Percentiles rank a stretch among this genome's conserved stretches.
Conservation (phyloP, 2,888 invertebrate genomes). For the Cistogaster globosa region DNA sequence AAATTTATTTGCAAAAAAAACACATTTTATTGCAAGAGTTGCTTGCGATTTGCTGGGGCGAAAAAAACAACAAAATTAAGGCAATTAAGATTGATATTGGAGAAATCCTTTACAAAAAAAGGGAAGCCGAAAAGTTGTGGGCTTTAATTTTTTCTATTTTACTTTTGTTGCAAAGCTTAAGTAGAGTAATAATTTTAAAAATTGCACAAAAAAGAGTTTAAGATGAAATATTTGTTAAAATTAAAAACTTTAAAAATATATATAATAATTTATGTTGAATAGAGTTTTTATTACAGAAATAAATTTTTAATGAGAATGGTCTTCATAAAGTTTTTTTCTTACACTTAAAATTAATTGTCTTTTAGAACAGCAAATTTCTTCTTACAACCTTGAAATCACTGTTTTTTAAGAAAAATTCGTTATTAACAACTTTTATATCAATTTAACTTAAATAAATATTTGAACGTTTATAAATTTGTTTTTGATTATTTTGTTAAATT, state of each 20-base stretch:
- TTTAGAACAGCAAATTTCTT: too few species aligned
- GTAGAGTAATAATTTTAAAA: conserved; percentile 28
- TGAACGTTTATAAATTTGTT: too few species aligned
- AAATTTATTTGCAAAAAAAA: conserved; percentile 64
- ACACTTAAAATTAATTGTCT: too few species aligned
- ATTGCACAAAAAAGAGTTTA: not conserved
- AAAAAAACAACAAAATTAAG: conserved; percentile 49
- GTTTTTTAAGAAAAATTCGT: too few species aligned
- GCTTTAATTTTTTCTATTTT: not conserved
- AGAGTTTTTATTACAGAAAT: conserved; percentile 22
- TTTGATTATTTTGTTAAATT: too few species aligned
- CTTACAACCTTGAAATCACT: too few species aligned
- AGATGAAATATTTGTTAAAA: conserved; percentile 1
- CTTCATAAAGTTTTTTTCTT: too few species aligned
- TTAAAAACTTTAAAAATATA: not conserved
- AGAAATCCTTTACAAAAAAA: conserved; percentile 29
- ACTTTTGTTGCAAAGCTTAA: conserved; percentile 8
- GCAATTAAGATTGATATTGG: conserved; percentile 62
- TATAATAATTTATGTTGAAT: not conserved
- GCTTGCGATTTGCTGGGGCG: conserved; percentile 5
- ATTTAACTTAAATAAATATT: too few species aligned
- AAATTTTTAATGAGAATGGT: not conserved
- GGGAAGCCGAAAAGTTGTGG: conserved; percentile 43
- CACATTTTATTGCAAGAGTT: conserved; percentile 32
- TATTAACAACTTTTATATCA: too few species aligned